These are phyloP conservation scores for Arctia plantaginis DNA, from an alignment of 2,888 invertebrate genomes.

Conservation along the genomic window DNA sequence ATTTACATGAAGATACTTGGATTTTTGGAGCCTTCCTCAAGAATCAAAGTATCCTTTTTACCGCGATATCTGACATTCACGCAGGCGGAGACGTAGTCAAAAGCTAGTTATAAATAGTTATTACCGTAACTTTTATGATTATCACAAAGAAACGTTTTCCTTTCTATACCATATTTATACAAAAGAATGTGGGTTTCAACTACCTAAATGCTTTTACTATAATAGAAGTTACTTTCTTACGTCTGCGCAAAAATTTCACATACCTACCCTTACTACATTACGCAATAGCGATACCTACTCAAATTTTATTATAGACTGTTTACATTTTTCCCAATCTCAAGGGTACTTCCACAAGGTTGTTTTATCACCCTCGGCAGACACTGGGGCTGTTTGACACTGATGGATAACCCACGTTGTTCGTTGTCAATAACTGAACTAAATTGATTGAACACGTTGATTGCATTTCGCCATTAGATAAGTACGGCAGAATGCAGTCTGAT, in stretches of 20 bases:
- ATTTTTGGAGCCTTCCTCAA: too few relatives aligned
- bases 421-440: constrained; percentile 76
- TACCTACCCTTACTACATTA: neutral
- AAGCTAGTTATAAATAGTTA: too few relatives aligned
- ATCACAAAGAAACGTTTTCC: too few relatives aligned
- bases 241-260: constrained; percentile 9
- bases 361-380: constrained; percentile 48
- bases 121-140: too few relatives aligned
- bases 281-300: constrained; percentile 10
- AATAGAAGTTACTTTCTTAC: too few relatives aligned
- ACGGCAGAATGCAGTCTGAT: constrained; percentile 29
- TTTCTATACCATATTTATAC: too few relatives aligned
- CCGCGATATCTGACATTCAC: too few relatives aligned
- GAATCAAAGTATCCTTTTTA: too few relatives aligned
- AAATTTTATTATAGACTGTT: constrained; percentile 19
- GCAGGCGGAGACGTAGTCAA: too few relatives aligned
- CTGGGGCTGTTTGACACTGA: constrained; percentile 64
- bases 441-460: constrained; percentile 76
- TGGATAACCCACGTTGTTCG: constrained; percentile 69
- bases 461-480: constrained; percentile 18
- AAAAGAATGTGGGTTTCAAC: too few relatives aligned
- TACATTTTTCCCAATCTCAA: constrained; percentile 32
- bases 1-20: too few relatives aligned
- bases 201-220: too few relatives aligned
- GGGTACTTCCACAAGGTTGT: constrained; percentile 44